phyloP scores from a whole-genome alignment of 2,888 invertebrate species.

The Apamea sordens region DNA sequence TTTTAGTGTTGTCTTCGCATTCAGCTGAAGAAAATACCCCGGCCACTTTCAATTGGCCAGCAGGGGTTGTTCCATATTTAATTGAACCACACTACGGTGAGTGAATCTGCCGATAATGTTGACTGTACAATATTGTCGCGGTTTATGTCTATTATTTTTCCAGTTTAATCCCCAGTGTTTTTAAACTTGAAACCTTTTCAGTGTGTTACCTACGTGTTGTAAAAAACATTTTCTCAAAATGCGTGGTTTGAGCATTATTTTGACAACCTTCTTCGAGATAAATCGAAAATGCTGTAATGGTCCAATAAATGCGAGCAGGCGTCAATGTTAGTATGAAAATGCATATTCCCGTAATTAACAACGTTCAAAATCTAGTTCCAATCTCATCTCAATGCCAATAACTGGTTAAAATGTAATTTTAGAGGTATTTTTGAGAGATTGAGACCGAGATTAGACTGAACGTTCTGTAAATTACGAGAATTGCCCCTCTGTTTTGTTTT shows the following conservation, averaged over 20 bases:
- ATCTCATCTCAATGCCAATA: too few species aligned
- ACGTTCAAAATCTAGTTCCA: too few species aligned
- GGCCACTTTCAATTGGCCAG: slow-evolving; percentile 60
- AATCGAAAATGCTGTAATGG: too few species aligned
- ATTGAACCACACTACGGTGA: slow-evolving; percentile 71
- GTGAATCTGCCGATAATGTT: not conserved
- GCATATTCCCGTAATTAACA: too few species aligned
- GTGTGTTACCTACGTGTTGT: not conserved
- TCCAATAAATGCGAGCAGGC: too few species aligned
- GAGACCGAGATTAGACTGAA: too few species aligned
- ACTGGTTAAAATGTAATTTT: too few species aligned
- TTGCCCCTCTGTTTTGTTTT: too few species aligned
- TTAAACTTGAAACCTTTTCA: not conserved
- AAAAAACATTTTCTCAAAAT: too few species aligned
- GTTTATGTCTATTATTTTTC: not conserved
- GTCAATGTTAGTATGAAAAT: too few species aligned
- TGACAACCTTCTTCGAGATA: not conserved
- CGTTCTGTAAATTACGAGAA: too few species aligned
- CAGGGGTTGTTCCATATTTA: slow-evolving; percentile 70
- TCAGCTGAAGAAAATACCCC: not conserved
- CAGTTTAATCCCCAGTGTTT: not conserved
- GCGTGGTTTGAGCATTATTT: not conserved
- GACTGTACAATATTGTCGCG: not conserved
- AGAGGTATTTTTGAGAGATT: too few species aligned
- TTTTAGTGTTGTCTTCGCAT: not conserved